Evolutionary conservation across 2,888 invertebrate genomes (phyloP).

Genomic region (Tyria jacobaeae): DNA sequence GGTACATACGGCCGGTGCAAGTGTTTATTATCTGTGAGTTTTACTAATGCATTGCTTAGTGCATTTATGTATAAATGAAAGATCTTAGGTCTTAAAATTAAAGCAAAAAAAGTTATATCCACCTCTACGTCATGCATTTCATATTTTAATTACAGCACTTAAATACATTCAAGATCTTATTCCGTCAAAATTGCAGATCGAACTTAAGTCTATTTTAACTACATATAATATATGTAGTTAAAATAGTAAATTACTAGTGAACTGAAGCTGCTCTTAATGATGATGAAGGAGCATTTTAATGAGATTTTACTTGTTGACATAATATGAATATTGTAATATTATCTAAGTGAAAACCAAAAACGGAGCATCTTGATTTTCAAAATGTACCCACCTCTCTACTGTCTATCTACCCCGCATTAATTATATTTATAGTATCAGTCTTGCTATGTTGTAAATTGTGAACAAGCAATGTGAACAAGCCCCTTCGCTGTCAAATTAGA

Average conservation of each 20-base stretch:
- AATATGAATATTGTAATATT: not conserved
- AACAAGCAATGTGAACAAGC: slow-evolving; percentile 17
- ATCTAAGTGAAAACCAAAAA: not conserved
- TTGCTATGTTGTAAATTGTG: slow-evolving; percentile 1
- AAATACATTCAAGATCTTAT: too few species aligned
- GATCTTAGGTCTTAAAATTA: too few species aligned
- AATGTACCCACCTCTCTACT: not conserved
- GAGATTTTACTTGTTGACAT: not conserved
- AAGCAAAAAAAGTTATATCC: too few species aligned
- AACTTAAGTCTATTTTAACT: not conserved
- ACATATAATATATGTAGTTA: too few species aligned
- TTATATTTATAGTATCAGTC: not conserved
- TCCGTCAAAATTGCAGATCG: too few species aligned
- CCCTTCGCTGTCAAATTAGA: slow-evolving; percentile 24
- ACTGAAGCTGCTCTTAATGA: not conserved
- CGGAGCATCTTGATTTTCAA: too few species aligned
- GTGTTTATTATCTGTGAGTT: too few species aligned
- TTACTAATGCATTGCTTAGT: too few species aligned
- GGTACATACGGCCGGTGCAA: too few species aligned
- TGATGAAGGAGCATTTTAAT: not conserved
- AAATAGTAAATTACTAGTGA: not conserved
- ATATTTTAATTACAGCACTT: too few species aligned
- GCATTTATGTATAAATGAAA: too few species aligned
- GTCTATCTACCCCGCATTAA: not conserved
- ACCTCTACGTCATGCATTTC: too few species aligned